Evolutionary conservation across 2,888 invertebrate species (phyloP).

Genomic region (Nephrotoma appendiculata): DNA sequence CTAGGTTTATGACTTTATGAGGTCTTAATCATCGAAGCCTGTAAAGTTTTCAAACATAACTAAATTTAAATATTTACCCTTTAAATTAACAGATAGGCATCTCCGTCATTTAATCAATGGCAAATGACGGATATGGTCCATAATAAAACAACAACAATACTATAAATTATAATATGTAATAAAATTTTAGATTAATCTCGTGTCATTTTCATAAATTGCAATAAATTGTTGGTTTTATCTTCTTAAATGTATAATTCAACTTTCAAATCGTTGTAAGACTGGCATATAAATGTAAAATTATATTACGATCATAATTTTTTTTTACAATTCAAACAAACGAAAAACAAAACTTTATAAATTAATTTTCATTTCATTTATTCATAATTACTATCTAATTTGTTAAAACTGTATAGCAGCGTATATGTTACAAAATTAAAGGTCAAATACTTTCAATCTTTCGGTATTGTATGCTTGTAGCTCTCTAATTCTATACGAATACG

Average conservation of each 20-base stretch:
- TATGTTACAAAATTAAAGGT: background rate
- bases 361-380: background rate
- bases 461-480: too few species aligned
- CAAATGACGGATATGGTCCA: background rate
- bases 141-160: background rate
- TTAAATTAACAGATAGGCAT: background rate
- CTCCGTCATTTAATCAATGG: background rate
- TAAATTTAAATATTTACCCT: background rate
- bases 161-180: background rate
- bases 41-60: too few species aligned
- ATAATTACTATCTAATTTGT: background rate
- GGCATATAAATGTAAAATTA: background rate
- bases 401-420: background rate
- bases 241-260: background rate
- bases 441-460: background rate
- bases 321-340: background rate
- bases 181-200: background rate
- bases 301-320: background rate
- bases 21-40: too few species aligned
- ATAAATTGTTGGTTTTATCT: background rate
- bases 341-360: background rate
- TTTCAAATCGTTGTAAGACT: background rate
- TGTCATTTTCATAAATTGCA: background rate
- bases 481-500: too few species aligned
- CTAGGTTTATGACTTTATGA: background rate